Conservation (phyloP, 1,140 invertebrate species). For the Drosophila pachea region DNA sequence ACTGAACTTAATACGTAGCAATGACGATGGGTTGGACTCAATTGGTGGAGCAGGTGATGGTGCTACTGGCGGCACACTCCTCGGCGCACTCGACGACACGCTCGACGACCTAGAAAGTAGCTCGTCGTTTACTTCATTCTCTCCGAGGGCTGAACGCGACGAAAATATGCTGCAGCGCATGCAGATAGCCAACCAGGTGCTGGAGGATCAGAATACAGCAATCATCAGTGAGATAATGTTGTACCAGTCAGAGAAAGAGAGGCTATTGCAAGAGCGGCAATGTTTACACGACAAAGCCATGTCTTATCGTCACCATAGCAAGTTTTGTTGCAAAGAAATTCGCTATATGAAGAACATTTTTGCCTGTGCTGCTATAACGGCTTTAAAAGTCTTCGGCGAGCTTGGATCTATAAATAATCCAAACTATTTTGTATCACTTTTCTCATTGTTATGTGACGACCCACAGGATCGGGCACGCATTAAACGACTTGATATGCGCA, state of each 20-base stretch:
- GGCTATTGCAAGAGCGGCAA: not conserved
- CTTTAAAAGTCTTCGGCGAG: slow-evolving; percentile 30
- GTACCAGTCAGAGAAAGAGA: slow-evolving; percentile 9
- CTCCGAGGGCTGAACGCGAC: not conserved
- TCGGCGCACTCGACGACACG: too few relatives aligned
- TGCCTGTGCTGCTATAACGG: slow-evolving; percentile 15
- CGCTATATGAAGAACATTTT: slow-evolving; percentile 43
- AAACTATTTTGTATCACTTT: slow-evolving; percentile 38
- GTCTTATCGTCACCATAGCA: not conserved
- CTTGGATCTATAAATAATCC: not conserved
- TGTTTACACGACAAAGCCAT: not conserved
- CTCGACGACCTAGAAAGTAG: not conserved
- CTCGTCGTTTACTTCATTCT: not conserved
- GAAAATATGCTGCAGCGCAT: not conserved
- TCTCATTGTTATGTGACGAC: slow-evolving; percentile 26
- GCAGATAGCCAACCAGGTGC: slow-evolving; percentile 4
- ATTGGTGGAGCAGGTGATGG: not conserved
- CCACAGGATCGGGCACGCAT: slow-evolving; percentile 6
- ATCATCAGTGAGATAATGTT: slow-evolving; percentile 17
- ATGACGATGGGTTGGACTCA: not conserved
- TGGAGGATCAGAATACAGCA: slow-evolving; percentile 24
- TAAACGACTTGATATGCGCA: slow-evolving; percentile 25
- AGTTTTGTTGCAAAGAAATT: slow-evolving; percentile 23
- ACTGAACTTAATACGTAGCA: too few relatives aligned
- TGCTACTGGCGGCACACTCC: not conserved